Conservation (phyloP, 2,888 invertebrate genomes). For the Hemistola chrysoprasaria region DNA sequence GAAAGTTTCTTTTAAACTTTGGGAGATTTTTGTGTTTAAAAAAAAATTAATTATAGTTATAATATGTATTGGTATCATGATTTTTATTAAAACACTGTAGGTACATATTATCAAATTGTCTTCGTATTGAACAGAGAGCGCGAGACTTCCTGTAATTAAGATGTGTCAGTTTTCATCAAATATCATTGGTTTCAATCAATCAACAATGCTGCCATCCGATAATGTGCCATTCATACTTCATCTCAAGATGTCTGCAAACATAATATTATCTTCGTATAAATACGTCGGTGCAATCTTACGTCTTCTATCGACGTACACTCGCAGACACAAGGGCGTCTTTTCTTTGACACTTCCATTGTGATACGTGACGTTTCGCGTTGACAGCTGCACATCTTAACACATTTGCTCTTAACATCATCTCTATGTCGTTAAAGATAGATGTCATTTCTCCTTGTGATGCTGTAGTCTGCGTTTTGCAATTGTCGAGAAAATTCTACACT, state of each 20-base stretch:
- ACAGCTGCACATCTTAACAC: constrained; percentile 51
- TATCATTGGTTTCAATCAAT: constrained; percentile 2
- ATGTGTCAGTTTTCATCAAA: constrained; percentile 1
- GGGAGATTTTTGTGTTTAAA: no score
- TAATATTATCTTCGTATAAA: constrained; percentile 13
- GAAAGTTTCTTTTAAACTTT: no score
- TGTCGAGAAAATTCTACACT: constrained; percentile 43
- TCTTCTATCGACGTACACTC: constrained; percentile 39
- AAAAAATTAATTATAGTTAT: no score
- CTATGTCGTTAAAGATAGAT: constrained; percentile 31
- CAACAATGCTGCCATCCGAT: no score
- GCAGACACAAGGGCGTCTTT: constrained; percentile 54
- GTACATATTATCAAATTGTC: no score
- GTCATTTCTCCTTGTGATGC: constrained; percentile 28
- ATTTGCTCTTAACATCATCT: constrained; percentile 17
- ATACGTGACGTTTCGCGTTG: constrained; percentile 64
- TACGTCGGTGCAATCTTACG: constrained; percentile 29
- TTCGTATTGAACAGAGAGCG: not conserved
- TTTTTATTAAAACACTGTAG: no score
- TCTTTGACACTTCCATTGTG: constrained; percentile 56
- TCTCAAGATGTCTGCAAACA: constrained; percentile 8
- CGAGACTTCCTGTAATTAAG: not conserved
- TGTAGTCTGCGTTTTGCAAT: constrained; percentile 35
- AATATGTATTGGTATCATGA: no score
- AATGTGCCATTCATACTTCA: constrained; percentile 10